A percentile compares a stretch with the other conserved stretches of the same genome.
phyloP scores from a whole-genome alignment of 2,113 vertebrate species.

The Mustela lutreola region DNA sequence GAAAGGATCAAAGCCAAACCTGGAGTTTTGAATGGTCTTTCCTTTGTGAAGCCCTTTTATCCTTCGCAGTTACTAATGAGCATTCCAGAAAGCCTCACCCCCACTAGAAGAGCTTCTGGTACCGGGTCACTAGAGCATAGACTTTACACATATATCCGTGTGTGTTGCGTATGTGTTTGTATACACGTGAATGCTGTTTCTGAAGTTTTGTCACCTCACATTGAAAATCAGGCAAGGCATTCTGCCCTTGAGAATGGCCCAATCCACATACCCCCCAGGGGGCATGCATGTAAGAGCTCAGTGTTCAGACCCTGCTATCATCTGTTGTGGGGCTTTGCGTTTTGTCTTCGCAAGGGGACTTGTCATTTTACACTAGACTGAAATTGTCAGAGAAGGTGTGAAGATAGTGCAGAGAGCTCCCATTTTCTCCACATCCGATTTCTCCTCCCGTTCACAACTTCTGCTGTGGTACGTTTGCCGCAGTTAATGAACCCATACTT shows the following conservation, averaged over 20 bases:
- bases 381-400: neutral
- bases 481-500: neutral
- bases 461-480: neutral
- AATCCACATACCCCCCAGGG: neutral
- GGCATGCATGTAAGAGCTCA: neutral
- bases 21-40: slow-evolving; percentile 69
- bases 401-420: neutral
- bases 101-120: slow-evolving; percentile 36
- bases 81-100: slow-evolving; percentile 63
- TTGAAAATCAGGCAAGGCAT: neutral
- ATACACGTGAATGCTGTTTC: neutral
- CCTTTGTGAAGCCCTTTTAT: slow-evolving; percentile 73
- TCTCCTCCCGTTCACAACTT: neutral
- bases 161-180: neutral
- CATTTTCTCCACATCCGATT: neutral
- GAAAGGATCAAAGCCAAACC: slow-evolving; percentile 82
- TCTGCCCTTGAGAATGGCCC: neutral
- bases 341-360: neutral
- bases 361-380: neutral
- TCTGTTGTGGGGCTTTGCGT: neutral
- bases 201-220: slow-evolving; percentile 20
- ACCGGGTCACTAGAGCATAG: neutral
- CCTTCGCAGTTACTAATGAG: slow-evolving; percentile 71
- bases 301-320: neutral
- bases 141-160: neutral